These are phyloP conservation scores for Litocranius walleri DNA, from an alignment of 2,113 vertebrate species.

Conservation along the genomic window DNA sequence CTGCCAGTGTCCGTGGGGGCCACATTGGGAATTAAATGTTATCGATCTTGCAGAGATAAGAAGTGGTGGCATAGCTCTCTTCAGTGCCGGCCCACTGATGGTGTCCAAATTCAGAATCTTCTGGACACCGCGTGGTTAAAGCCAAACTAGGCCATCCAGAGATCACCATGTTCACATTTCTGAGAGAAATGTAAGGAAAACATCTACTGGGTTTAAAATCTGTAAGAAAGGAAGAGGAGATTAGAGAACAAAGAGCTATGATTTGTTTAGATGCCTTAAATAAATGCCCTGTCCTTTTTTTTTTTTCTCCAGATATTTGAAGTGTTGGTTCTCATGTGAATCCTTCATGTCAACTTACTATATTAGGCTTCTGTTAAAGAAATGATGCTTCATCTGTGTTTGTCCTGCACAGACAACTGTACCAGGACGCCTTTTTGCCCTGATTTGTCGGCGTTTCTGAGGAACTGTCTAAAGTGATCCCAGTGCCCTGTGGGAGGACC, in stretches of 20 bases:
- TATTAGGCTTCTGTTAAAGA: fast-evolving
- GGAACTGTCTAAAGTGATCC: background rate
- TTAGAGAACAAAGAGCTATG: background rate
- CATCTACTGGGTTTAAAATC: background rate
- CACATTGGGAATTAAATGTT: background rate
- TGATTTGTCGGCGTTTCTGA: background rate
- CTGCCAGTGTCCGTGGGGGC: fast-evolving
- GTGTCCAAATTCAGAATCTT: background rate
- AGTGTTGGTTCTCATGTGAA: background rate
- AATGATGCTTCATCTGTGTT: fast-evolving
- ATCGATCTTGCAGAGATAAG: background rate
- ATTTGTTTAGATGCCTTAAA: background rate
- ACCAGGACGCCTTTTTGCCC: fast-evolving
- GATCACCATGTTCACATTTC: background rate
- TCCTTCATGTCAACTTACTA: background rate
- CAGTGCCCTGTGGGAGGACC: background rate
- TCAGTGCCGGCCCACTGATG: background rate
- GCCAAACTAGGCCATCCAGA: background rate
- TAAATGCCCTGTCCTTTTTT: background rate
- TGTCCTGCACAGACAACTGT: background rate
- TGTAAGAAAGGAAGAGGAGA: background rate
- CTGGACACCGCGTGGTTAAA: background rate
- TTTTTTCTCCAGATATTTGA: background rate
- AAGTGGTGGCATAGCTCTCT: background rate
- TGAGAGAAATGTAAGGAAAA: background rate